These are phyloP conservation scores for Nasonia vitripennis DNA, from an alignment of 1,140 invertebrate genomes.

Conservation along the genomic window DNA sequence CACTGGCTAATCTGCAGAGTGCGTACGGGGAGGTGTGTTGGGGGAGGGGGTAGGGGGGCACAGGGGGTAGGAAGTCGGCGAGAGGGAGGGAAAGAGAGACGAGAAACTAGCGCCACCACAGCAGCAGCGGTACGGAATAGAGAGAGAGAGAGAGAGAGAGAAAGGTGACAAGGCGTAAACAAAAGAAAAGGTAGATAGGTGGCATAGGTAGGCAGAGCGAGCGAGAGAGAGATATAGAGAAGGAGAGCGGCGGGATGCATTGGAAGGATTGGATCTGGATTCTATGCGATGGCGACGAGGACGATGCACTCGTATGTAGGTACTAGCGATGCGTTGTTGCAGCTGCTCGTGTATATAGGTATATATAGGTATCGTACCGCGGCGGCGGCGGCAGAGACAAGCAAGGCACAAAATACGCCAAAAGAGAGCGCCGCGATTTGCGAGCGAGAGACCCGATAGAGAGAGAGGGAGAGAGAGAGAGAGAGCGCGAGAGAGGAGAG, in stretches of 20 bases:
- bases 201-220: background rate
- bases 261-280: constrained; percentile 19
- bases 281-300: background rate
- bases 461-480: background rate
- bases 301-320: background rate
- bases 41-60: background rate
- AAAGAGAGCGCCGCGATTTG: background rate
- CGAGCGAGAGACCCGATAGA: background rate
- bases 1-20: background rate
- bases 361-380: constrained; percentile 11
- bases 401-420: background rate
- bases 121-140: background rate
- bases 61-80: background rate
- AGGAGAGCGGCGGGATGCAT: background rate
- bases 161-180: constrained; percentile 73
- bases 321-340: constrained; percentile 18
- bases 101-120: background rate
- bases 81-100: background rate
- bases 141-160: constrained; percentile 6
- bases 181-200: constrained; percentile 66
- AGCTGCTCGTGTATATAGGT: constrained; percentile 3
- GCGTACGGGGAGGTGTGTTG: background rate
- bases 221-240: background rate
- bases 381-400: constrained; percentile 18
- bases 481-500: background rate